A percentile compares a stretch with the other conserved stretches of the same genome.
These are phyloP conservation scores for Sturnus vulgaris DNA, from an alignment of 2,113 vertebrate species.

Conservation along the genomic window DNA sequence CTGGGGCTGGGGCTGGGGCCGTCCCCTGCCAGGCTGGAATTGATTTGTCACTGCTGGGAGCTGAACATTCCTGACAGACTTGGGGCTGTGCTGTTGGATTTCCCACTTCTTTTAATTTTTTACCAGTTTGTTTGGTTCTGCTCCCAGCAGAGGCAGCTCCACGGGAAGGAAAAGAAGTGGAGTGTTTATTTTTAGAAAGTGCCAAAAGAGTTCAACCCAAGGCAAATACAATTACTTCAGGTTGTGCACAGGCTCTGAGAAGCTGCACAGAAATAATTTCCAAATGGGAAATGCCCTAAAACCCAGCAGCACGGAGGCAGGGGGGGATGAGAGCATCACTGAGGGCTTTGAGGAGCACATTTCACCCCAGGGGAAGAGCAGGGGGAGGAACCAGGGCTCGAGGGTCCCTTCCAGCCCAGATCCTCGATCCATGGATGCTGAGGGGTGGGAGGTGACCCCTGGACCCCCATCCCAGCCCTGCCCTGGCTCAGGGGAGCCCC, in stretches of 20 bases:
- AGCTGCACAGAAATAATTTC: not conserved
- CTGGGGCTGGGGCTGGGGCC: not conserved
- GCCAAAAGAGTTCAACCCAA: slow-evolving; percentile 12
- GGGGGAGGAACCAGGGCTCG: too few species aligned
- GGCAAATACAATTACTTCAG: slow-evolving; percentile 7
- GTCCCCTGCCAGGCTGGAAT: fast-evolving
- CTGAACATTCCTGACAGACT: fast-evolving
- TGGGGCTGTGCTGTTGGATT: not conserved
- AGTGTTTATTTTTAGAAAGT: slow-evolving; percentile 24
- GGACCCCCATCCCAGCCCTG: fast-evolving
- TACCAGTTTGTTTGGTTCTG: not conserved
- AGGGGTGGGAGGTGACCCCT: not conserved
- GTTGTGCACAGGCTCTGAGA: not conserved
- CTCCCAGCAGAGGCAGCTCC: not conserved
- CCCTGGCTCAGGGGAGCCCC: not conserved
- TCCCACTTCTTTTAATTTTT: not conserved
- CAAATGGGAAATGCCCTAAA: not conserved
- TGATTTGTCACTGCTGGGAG: fast-evolving
- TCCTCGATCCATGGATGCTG: fast-evolving
- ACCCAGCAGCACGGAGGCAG: fast-evolving
- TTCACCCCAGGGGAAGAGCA: fast-evolving
- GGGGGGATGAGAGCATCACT: fast-evolving
- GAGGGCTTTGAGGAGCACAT: fast-evolving
- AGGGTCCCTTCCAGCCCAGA: not conserved
- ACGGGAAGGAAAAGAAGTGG: not conserved